phyloP scores from a whole-genome alignment of 2,888 invertebrate genomes.

The Bhutanitis thaidina region DNA sequence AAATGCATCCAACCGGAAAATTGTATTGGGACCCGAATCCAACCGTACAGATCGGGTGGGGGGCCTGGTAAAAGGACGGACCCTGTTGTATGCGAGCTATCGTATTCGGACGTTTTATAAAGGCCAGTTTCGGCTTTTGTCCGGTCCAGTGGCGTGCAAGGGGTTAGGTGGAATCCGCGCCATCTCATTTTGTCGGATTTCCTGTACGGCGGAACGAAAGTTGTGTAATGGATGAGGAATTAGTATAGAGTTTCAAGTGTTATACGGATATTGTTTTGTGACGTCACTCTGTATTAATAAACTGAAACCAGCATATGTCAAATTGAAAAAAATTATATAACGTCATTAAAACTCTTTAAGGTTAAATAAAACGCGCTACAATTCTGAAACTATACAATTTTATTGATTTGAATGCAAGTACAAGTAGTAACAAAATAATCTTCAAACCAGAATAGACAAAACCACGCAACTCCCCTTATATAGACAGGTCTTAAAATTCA shows the following conservation, averaged over 20 bases:
- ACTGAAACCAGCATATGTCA: no score
- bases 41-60: constrained; percentile 42
- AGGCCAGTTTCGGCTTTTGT: constrained; percentile 55
- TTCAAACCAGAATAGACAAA: no score
- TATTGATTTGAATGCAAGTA: no score
- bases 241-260: constrained; percentile 17
- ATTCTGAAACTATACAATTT: no score
- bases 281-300: no score
- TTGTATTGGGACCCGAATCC: constrained; percentile 66
- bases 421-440: no score
- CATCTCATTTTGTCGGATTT: constrained; percentile 43
- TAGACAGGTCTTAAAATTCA: no score
- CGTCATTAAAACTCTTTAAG: no score
- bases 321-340: no score
- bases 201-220: constrained; percentile 27
- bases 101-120: constrained; percentile 47
- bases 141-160: constrained; percentile 43
- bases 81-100: constrained; percentile 34
- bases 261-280: neutral
- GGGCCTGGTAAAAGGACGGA: constrained; percentile 24
- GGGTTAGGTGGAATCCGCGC: constrained; percentile 34
- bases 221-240: constrained; percentile 31
- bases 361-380: no score
- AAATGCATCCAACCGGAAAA: constrained; percentile 75
- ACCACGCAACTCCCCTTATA: no score